Evolutionary conservation across 2,797 vertebrate genomes (phyloP).

Genomic region (Malacoraja senta): DNA sequence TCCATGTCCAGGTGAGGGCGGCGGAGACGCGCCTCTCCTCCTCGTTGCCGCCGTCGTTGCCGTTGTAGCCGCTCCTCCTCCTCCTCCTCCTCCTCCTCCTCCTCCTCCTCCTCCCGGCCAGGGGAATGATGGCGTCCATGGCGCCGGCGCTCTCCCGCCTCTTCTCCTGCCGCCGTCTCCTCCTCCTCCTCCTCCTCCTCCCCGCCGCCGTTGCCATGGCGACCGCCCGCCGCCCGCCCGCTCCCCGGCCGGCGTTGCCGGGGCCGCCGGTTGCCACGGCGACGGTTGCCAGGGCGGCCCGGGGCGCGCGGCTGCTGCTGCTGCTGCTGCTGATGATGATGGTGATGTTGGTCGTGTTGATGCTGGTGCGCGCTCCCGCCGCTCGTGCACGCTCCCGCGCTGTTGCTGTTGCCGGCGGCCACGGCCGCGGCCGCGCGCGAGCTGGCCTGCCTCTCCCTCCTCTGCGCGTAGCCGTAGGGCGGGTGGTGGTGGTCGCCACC

Average conservation of each 20-base stretch:
- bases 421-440: constrained; percentile 66
- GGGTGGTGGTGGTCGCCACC: constrained; percentile 88
- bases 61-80: constrained; percentile 59
- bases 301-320: constrained; percentile 61
- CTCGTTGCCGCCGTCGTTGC: constrained; percentile 48
- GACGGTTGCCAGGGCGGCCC: constrained; percentile 58
- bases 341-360: constrained; percentile 61
- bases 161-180: constrained; percentile 55
- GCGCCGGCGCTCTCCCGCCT: constrained; percentile 40
- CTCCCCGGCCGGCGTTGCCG: constrained; percentile 51
- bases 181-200: constrained; percentile 74
- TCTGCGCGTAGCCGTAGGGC: constrained; percentile 85
- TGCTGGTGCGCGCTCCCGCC: constrained; percentile 43
- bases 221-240: constrained; percentile 80
- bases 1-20: constrained; percentile 55
- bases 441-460: constrained; percentile 62
- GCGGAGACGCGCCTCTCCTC: background rate
- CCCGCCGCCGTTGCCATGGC: background rate
- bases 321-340: constrained; percentile 58
- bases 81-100: constrained; percentile 60
- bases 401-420: constrained; percentile 39
- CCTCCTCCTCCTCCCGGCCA: constrained; percentile 48
- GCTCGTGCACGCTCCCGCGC: constrained; percentile 9
- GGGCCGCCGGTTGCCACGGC: constrained; percentile 52
- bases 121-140: too few species aligned